Evolutionary conservation across 2,888 invertebrate species (phyloP).

Genomic region (Drosophila imparisetae): DNA sequence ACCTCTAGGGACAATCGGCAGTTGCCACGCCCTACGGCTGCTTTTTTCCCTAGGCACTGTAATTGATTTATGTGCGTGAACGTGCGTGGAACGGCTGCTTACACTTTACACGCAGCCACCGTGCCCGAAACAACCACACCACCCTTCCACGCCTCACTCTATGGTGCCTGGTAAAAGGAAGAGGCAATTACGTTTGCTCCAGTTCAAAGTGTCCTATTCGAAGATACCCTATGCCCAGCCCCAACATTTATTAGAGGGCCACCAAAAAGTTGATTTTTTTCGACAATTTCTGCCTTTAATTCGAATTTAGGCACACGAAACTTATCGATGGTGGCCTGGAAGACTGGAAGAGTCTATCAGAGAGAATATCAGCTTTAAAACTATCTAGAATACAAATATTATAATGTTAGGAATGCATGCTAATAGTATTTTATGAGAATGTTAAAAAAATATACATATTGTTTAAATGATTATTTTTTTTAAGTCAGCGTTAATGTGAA

Average conservation of each 20-base stretch:
- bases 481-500: background rate
- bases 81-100: conserved; percentile 74
- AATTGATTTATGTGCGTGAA: conserved; percentile 75
- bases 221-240: background rate
- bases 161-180: conserved; percentile 11
- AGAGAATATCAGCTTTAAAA: background rate
- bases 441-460: background rate
- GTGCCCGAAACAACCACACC: background rate
- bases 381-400: background rate
- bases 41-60: conserved; percentile 55
- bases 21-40: conserved; percentile 31
- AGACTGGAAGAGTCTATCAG: background rate
- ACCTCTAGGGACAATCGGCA: conserved; percentile 36
- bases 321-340: background rate
- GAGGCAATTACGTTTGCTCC: background rate
- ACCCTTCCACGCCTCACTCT: background rate
- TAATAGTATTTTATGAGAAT: background rate
- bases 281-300: background rate
- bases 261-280: background rate
- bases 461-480: background rate
- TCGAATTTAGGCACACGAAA: background rate
- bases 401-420: background rate
- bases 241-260: background rate
- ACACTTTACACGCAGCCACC: conserved; percentile 30
- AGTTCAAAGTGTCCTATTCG: conserved; percentile 20